A percentile compares a stretch with the other conserved stretches of the same genome.
phyloP scores from a whole-genome alignment of 2,797 vertebrate species.

The Cirrhinus molitorella region DNA sequence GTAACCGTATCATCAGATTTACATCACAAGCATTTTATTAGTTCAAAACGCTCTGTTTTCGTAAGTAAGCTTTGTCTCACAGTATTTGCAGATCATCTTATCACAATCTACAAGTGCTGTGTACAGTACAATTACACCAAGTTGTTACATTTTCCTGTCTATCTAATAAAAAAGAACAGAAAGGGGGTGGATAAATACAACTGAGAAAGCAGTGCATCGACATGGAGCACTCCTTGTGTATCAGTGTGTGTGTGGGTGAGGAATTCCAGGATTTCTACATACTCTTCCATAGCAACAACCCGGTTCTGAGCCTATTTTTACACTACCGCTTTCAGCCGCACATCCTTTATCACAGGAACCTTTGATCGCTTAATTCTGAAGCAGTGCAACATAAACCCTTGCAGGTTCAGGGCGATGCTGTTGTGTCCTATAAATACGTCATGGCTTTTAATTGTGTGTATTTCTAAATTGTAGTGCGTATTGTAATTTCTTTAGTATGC shows the following conservation, averaged over 20 bases:
- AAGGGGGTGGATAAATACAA: background rate
- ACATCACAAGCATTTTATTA: background rate
- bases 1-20: background rate
- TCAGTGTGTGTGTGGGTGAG: constrained; percentile 41
- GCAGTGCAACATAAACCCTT: constrained; percentile 38
- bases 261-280: constrained; percentile 48
- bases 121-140: background rate
- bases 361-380: constrained; percentile 29
- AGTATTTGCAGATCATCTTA: background rate
- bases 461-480: constrained; percentile 15
- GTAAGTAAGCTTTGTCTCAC: background rate
- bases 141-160: background rate
- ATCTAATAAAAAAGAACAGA: background rate
- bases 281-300: constrained; percentile 63
- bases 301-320: constrained; percentile 55
- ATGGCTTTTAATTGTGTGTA: constrained; percentile 17
- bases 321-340: constrained; percentile 18
- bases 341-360: constrained; percentile 37
- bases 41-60: background rate
- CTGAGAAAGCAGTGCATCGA: constrained; percentile 9
- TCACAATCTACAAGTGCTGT: background rate
- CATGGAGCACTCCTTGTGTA: constrained; percentile 31
- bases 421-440: background rate
- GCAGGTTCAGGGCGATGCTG: constrained; percentile 25
- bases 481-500: constrained; percentile 34